Conservation (phyloP, 2,113 vertebrate species). For the Pelobates fuscus region DNA sequence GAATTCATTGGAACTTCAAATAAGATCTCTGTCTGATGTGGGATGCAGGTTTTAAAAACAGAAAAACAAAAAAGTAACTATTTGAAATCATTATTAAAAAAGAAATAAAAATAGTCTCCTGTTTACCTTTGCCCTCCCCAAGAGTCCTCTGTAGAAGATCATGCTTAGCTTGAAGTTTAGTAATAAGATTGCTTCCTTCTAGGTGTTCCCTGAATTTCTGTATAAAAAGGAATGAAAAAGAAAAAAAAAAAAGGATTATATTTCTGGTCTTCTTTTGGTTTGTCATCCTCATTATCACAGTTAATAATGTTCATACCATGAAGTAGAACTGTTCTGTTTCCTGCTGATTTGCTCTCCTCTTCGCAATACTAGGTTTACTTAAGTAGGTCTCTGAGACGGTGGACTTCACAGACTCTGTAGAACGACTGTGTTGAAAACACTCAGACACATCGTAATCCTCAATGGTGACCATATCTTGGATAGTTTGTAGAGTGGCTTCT, state of each 20-base stretch:
- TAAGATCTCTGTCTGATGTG: not conserved
- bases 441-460: conserved; percentile 98
- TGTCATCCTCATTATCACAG: no score
- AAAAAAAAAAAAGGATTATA: not conserved
- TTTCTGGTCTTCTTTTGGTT: not conserved
- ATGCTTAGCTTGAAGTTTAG: conserved; percentile 97
- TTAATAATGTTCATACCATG: conserved; percentile 72
- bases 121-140: conserved; percentile 81
- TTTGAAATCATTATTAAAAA: no score
- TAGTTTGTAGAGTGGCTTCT: conserved; percentile 94
- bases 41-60: no score
- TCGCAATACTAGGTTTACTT: conserved; percentile 97
- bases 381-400: conserved; percentile 95
- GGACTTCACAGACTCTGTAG: conserved; percentile 95
- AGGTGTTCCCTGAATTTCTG: conserved; percentile 98
- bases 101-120: not conserved
- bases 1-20: no score
- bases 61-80: no score
- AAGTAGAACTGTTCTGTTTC: conserved; percentile 99
- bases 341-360: conserved; percentile 95
- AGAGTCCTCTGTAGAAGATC: conserved; percentile 93
- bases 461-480: conserved; percentile 97
- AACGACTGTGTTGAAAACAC: conserved; percentile 96
- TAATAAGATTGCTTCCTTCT: conserved; percentile 97
- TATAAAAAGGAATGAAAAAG: conserved; percentile 60